Conservation (phyloP, 2,888 invertebrate species). For the Tryphoninae sp. region DNA sequence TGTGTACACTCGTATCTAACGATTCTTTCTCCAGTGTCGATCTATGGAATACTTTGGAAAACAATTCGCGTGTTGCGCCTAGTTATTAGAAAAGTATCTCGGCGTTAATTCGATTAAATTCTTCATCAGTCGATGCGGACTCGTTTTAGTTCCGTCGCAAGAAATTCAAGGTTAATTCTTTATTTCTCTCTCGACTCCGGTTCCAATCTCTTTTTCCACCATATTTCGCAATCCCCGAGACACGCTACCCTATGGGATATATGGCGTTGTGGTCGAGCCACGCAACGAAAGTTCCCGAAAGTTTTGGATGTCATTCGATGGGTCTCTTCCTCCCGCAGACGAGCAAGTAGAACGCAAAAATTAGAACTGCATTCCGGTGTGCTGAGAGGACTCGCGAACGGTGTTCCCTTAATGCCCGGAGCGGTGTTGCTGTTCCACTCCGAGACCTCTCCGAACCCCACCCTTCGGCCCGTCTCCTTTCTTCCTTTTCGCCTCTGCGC, state of each 20-base stretch:
- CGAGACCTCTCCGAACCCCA: constrained; percentile 57
- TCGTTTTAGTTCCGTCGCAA: constrained; percentile 23
- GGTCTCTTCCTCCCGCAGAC: constrained; percentile 18
- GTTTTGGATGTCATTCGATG: constrained; percentile 55
- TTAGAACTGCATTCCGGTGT: constrained; percentile 67
- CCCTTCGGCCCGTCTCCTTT: constrained; percentile 45
- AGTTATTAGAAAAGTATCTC: background rate
- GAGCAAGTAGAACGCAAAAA: constrained; percentile 62
- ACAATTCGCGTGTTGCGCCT: background rate
- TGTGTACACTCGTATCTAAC: constrained; percentile 26
- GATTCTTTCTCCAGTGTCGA: constrained; percentile 40
- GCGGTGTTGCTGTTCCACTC: constrained; percentile 55
- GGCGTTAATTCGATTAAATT: constrained; percentile 58
- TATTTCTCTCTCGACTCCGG: background rate
- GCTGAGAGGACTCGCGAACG: constrained; percentile 59
- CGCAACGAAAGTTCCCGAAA: constrained; percentile 38
- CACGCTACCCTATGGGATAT: constrained; percentile 32
- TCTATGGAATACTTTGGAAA: background rate
- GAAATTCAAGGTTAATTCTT: constrained; percentile 54
- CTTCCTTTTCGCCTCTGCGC: constrained; percentile 49
- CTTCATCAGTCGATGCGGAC: constrained; percentile 17
- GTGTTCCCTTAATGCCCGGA: constrained; percentile 63
- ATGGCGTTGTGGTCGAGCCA: constrained; percentile 13
- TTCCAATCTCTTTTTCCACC: constrained; percentile 33
- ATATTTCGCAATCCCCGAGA: constrained; percentile 46